Base-by-base conservation (phyloP, 2,888 invertebrate species). In the Plutella xylostella region DNA sequence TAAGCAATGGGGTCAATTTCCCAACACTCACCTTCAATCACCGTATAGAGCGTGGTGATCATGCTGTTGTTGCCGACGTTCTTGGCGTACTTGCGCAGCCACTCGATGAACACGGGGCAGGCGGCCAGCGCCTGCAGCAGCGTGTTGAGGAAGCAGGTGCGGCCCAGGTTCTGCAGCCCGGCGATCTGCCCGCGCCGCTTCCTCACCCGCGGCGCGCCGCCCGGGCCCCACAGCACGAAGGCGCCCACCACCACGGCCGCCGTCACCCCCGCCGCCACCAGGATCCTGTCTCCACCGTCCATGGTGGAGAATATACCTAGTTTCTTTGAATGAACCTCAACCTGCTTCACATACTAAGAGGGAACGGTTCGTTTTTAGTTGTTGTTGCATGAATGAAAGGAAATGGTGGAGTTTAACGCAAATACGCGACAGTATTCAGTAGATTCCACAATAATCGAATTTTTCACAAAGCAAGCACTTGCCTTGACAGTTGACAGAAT, bases 111-210 rank as follows among this genome's bases (percentile, higher is more conserved):
- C 49, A 88, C 88, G 30, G 94, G 92, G 68, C 94, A 94, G 3
- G 96, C 92, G 19, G 96, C 94, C 54, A 97, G 78, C 2, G 95
- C 93, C 79, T 97, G 97, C 20, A 97, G 83, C 39, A 97, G 80
- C 0, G 96, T 93, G 77, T 97, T 97, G 45, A 97, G 79, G 68
- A 97, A 97, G 72, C 97, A 97, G 1, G 96, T 96, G 55, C 93
- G 91, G 34, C 97, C 97, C 51, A 96, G 86, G 80, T 97, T 97
- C 54, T 92, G 92, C 30, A 97, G 85, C 7, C 97, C 97, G 20
- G 92, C 89, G 44, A 94, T 87, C 66, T 92, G 89, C 18, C 93
- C 94, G 57, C 88, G 80, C 22, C 88, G 79, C 60, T 88, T 87
- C 30, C 88, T 79, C 46, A 87, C 74, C 48, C 86, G 82, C 4